These are phyloP conservation scores for Hyperoodon ampullatus DNA, from an alignment of 2,113 vertebrate species.

Conservation along the genomic window DNA sequence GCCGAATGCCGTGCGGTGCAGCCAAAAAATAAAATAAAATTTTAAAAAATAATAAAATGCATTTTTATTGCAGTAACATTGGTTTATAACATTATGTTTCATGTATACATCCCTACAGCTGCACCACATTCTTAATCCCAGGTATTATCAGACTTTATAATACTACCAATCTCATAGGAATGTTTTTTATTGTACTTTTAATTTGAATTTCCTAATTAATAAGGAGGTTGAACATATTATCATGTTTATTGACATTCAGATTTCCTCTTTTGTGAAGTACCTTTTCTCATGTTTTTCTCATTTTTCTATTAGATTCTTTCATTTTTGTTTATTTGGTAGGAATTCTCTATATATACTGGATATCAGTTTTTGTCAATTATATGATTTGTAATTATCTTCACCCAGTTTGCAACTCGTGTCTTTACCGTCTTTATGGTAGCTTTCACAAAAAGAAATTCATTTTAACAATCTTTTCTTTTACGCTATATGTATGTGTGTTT, in stretches of 20 bases:
- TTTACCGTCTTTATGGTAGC: neutral
- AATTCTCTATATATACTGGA: neutral
- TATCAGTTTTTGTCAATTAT: conserved; percentile 19
- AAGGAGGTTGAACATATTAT: neutral
- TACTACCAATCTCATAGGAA: neutral
- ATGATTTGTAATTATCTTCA: neutral
- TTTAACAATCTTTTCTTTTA: neutral
- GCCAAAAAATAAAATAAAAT: neutral
- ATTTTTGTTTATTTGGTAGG: neutral
- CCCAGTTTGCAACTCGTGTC: neutral
- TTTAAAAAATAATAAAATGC: neutral
- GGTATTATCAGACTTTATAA: neutral
- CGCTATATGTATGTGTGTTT: neutral
- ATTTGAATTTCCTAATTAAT: neutral
- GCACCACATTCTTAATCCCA: neutral
- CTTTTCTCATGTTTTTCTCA: neutral
- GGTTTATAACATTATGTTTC: neutral
- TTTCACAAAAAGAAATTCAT: neutral
- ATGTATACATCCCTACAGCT: too few species aligned
- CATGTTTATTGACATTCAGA: neutral
- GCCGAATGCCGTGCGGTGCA: neutral
- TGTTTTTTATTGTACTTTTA: neutral
- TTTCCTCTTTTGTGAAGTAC: neutral
- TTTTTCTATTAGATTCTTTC: neutral
- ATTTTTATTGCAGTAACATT: neutral